Percentiles rank a stretch among this genome's conserved stretches.
phyloP scores from a whole-genome alignment of 2,113 vertebrate genomes.

The Siniperca knerii region DNA sequence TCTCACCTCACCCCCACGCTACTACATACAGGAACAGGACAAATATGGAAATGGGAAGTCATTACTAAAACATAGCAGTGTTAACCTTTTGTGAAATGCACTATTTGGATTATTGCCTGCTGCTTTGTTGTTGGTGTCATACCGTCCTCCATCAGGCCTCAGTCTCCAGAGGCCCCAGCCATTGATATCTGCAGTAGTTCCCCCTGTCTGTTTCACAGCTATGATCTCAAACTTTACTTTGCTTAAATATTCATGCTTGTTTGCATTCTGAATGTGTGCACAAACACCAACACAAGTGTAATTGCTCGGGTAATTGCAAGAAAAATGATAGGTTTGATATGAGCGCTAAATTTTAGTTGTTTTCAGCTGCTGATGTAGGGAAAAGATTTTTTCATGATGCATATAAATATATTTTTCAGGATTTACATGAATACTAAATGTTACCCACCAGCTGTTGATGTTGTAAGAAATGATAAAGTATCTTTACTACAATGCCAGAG shows the following conservation, averaged over 20 bases:
- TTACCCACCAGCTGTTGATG: not conserved
- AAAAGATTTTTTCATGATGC: not conserved
- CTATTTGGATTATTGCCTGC: conserved; percentile 48
- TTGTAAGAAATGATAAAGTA: not conserved
- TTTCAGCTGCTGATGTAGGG: conserved; percentile 19
- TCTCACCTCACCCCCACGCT: conserved; percentile 36
- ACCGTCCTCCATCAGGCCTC: conserved; percentile 14
- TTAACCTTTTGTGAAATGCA: conserved; percentile 76
- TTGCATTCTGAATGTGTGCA: conserved; percentile 47
- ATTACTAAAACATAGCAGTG: conserved; percentile 77
- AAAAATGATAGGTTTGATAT: conserved; percentile 55
- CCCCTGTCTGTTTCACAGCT: conserved; percentile 17
- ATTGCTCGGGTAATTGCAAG: conserved; percentile 68
- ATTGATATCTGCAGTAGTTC: not conserved
- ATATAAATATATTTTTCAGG: not conserved
- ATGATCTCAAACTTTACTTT: conserved; percentile 58
- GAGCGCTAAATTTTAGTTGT: conserved; percentile 34
- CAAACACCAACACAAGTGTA: conserved; percentile 47
- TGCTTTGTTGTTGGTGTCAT: conserved; percentile 68
- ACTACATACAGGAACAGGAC: conserved; percentile 67
- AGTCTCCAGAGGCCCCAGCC: conserved; percentile 46
- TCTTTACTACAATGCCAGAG: not conserved
- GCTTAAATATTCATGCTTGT: conserved; percentile 68
- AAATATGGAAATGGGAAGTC: conserved; percentile 75
- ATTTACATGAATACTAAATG: conserved; percentile 19